Conservation (phyloP, 2,113 vertebrate genomes). For the Neogobius melanostomus region DNA sequence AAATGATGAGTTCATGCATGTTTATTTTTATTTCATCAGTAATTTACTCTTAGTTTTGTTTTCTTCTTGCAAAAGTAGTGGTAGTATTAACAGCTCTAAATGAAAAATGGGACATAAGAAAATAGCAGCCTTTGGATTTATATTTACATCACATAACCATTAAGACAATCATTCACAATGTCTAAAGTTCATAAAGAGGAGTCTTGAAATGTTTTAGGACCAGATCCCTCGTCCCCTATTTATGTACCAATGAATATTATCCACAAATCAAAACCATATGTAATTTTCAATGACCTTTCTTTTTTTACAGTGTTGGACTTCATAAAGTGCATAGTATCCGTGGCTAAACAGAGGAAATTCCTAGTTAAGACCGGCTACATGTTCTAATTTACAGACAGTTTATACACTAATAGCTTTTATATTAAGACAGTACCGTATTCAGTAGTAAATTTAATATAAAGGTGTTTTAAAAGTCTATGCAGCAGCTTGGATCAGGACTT, state of each 20-base stretch:
- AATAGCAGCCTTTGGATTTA: constrained; percentile 16
- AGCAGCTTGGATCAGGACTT: constrained; percentile 49
- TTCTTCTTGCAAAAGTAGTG: background rate
- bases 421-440: constrained; percentile 6
- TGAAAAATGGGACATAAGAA: constrained; percentile 6
- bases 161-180: background rate
- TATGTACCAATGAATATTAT: too few species aligned
- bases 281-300: background rate
- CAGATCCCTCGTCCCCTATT: background rate
- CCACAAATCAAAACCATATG: background rate
- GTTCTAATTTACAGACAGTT: constrained; percentile 20
- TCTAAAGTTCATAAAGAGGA: background rate
- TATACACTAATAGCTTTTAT: constrained; percentile 12
- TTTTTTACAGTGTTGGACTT: constrained; percentile 23
- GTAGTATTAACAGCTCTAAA: background rate
- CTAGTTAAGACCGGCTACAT: constrained; percentile 17
- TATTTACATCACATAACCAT: background rate
- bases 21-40: background rate
- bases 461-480: constrained; percentile 13
- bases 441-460: constrained; percentile 8
- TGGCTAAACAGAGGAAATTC: constrained; percentile 20
- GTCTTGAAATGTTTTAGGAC: constrained; percentile 24
- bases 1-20: background rate
- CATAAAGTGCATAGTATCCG: constrained; percentile 51
- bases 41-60: constrained; percentile 15